These are phyloP conservation scores for Suncus etruscus DNA, from an alignment of 2,113 vertebrate genomes.

Conservation along the genomic window DNA sequence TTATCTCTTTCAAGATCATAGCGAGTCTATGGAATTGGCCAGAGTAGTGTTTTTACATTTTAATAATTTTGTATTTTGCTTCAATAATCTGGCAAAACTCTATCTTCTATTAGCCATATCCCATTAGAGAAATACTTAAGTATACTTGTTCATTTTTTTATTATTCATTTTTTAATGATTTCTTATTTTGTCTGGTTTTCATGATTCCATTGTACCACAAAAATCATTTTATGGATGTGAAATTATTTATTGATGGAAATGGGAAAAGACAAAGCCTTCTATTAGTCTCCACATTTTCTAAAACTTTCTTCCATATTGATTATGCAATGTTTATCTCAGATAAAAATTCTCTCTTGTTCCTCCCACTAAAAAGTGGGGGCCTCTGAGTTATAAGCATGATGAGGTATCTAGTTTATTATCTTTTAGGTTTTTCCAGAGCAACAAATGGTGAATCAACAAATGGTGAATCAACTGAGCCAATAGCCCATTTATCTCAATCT, in stretches of 20 bases:
- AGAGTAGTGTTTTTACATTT: too few species aligned
- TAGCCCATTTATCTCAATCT: neutral
- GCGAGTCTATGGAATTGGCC: too few species aligned
- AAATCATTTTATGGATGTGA: slow-evolving; percentile 53
- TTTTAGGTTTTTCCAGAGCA: neutral
- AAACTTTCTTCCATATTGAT: neutral
- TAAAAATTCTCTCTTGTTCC: neutral
- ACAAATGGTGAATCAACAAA: neutral
- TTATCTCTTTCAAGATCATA: too few species aligned
- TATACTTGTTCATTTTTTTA: too few species aligned
- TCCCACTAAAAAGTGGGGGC: neutral
- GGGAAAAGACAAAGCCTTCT: neutral
- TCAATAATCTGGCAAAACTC: neutral
- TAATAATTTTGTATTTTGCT: slow-evolving; percentile 16
- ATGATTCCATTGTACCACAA: neutral
- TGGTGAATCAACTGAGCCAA: neutral
- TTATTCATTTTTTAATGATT: too few species aligned
- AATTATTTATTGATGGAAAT: slow-evolving; percentile 52
- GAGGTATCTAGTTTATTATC: neutral
- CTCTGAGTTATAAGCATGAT: neutral
- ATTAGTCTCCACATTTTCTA: slow-evolving; percentile 53
- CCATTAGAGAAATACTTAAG: too few species aligned
- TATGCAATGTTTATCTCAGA: neutral
- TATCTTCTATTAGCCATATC: neutral
- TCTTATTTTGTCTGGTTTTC: too few species aligned